Conservation (phyloP, 2,113 vertebrate species). For the Murina feae region DNA sequence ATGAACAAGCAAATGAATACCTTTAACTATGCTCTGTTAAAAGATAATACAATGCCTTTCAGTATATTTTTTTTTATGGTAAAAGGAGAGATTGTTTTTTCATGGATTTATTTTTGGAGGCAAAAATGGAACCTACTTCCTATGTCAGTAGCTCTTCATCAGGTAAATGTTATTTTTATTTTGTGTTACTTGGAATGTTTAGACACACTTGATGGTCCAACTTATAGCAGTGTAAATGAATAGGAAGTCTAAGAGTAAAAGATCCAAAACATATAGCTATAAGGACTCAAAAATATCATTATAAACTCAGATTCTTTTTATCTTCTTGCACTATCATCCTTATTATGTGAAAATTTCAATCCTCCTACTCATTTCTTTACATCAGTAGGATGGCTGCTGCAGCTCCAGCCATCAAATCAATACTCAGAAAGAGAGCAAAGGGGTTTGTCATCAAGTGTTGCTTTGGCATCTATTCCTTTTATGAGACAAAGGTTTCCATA, state of each 20-base stretch:
- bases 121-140: background rate
- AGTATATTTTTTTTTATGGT: background rate
- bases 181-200: background rate
- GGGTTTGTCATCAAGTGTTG: background rate
- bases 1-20: slow-evolving; percentile 14
- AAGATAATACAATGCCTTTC: background rate
- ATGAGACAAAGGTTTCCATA: background rate
- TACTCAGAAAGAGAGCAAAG: background rate
- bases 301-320: background rate
- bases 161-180: slow-evolving; percentile 18
- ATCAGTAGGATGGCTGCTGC: background rate
- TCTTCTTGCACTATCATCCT: background rate
- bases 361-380: background rate
- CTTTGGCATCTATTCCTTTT: background rate
- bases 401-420: background rate
- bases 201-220: background rate
- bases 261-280: background rate
- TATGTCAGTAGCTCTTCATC: background rate
- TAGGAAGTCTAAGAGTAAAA: background rate
- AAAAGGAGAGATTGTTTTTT: background rate
- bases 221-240: slow-evolving; percentile 12
- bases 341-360: background rate
- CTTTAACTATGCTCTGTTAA: background rate
- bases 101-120: background rate
- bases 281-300: background rate